Evolutionary conservation across 2,113 vertebrate species (phyloP).

Genomic region (Neomonachus schauinslandi): DNA sequence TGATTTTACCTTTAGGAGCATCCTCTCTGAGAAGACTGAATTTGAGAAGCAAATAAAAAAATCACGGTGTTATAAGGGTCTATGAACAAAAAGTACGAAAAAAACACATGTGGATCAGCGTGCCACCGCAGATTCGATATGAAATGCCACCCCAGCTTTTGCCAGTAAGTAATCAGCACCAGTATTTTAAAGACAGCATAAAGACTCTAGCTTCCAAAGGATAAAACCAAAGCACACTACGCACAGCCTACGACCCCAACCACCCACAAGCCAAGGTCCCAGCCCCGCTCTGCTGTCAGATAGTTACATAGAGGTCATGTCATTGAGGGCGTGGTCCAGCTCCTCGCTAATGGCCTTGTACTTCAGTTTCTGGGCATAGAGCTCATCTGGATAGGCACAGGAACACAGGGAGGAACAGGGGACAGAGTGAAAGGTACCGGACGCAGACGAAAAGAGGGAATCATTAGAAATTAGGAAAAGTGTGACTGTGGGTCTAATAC

Average conservation of each 20-base stretch:
- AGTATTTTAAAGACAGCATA: conserved; percentile 41
- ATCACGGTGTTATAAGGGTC: not conserved
- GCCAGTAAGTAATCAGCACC: conserved; percentile 79
- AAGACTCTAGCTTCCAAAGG: conserved; percentile 45
- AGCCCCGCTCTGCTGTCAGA: conserved; percentile 77
- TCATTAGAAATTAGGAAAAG: conserved; percentile 64
- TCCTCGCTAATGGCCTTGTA: conserved; percentile 99
- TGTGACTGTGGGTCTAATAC: not conserved
- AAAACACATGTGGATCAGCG: not conserved
- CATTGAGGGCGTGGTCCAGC: conserved; percentile 98
- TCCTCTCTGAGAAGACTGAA: not conserved
- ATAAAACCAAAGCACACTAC: conserved; percentile 67
- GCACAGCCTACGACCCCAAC: conserved; percentile 11
- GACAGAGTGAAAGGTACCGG: conserved; percentile 64
- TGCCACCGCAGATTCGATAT: not conserved
- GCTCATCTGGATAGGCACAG: conserved; percentile 90
- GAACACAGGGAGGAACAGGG: conserved; percentile 71
- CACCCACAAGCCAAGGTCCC: conserved; percentile 65
- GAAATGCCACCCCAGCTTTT: conserved; percentile 38
- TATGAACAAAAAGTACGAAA: not conserved
- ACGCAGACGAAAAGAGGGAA: conserved; percentile 72
- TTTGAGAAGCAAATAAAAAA: conserved; percentile 24
- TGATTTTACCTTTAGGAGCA: not conserved
- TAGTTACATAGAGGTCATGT: conserved; percentile 99
- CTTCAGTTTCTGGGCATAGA: conserved; percentile 99